A percentile compares a stretch with the other conserved stretches of the same genome.
Conservation (phyloP, 2,113 vertebrate genomes). For the Xenopus laevis region DNA sequence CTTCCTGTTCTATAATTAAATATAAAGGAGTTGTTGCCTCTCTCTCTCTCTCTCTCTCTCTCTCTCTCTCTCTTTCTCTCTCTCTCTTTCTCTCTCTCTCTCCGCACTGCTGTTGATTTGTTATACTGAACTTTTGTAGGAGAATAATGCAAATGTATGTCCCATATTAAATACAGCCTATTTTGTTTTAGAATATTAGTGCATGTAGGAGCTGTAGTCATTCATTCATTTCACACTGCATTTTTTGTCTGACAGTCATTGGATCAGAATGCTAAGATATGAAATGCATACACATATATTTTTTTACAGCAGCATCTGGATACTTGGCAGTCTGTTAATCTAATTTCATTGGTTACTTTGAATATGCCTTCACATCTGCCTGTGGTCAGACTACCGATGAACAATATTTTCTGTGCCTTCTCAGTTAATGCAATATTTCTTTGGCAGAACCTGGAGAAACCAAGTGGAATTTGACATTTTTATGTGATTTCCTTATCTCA, state of each 20-base stretch:
- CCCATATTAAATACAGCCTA: too few species aligned
- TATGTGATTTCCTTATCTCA: constrained; percentile 40
- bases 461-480: constrained; percentile 38
- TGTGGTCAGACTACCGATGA: constrained; percentile 21
- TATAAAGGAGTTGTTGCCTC: too few species aligned
- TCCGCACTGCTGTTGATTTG: too few species aligned
- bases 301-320: constrained; percentile 38
- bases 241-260: constrained; percentile 32
- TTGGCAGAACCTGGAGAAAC: constrained; percentile 10
- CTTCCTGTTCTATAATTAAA: too few species aligned
- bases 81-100: too few species aligned
- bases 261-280: constrained; percentile 39
- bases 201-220: constrained; percentile 14
- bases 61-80: too few species aligned
- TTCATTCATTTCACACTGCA: constrained; percentile 36
- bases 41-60: too few species aligned
- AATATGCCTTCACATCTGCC: constrained; percentile 43
- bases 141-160: too few species aligned
- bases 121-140: too few species aligned
- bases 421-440: constrained; percentile 42
- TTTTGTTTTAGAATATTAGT: constrained; percentile 11
- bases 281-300: constrained; percentile 32
- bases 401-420: constrained; percentile 19
- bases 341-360: constrained; percentile 36
- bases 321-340: constrained; percentile 40